These are phyloP conservation scores for Chironomus riparius DNA, from an alignment of 2,888 invertebrate genomes.

Conservation along the genomic window DNA sequence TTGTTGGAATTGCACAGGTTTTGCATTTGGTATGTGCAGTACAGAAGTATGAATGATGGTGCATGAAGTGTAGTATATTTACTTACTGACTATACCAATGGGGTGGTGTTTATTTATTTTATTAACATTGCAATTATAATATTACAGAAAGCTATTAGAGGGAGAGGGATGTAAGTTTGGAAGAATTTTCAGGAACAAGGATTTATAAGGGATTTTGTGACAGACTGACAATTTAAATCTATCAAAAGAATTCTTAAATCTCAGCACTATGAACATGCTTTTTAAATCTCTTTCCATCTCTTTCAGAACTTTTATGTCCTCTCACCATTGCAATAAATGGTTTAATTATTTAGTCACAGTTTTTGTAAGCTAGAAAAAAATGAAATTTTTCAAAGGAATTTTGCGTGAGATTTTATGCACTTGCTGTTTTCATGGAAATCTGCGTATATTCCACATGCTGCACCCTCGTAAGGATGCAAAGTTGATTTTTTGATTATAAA, in stretches of 20 bases:
- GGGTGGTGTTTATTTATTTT: slow-evolving; percentile 25
- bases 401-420: slow-evolving; percentile 42
- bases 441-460: slow-evolving; percentile 10
- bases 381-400: slow-evolving; percentile 14
- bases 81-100: not conserved
- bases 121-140: slow-evolving; percentile 26
- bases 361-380: not conserved
- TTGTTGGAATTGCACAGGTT: slow-evolving; percentile 15
- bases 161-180: not conserved
- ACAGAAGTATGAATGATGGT: slow-evolving; percentile 9
- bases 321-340: slow-evolving; percentile 21
- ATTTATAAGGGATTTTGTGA: not conserved
- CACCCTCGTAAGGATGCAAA: not conserved
- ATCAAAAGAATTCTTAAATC: not conserved
- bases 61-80: not conserved
- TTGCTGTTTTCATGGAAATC: slow-evolving; percentile 32
- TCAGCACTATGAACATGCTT: not conserved
- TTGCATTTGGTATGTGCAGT: slow-evolving; percentile 19
- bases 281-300: not conserved
- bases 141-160: slow-evolving; percentile 19
- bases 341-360: slow-evolving; percentile 27
- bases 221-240: not conserved
- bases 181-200: not conserved
- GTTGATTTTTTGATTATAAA: slow-evolving; percentile 11
- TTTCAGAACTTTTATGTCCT: not conserved